Evolutionary conservation across 2,797 vertebrate genomes (phyloP).

Genomic region (Thamnophis elegans): DNA sequence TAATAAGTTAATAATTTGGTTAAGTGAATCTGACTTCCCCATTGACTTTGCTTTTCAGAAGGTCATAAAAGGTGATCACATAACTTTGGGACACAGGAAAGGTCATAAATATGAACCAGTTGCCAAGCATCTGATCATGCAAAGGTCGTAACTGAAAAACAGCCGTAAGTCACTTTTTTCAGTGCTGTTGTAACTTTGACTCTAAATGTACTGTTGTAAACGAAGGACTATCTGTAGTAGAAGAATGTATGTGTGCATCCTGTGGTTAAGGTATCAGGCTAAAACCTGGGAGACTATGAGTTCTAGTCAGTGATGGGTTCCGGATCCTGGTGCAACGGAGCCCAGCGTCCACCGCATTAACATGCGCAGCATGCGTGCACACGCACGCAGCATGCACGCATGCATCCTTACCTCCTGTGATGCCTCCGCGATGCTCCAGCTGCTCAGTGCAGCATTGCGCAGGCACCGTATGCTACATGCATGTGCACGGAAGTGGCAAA

Average conservation of each 20-base stretch:
- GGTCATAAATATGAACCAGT: background rate
- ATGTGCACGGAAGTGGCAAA: too few species aligned
- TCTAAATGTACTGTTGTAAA: too few species aligned
- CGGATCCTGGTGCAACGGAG: too few species aligned
- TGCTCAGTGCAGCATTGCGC: too few species aligned
- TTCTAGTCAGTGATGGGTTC: background rate
- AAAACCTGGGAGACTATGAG: background rate
- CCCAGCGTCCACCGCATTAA: too few species aligned
- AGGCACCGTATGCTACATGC: too few species aligned
- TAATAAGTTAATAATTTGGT: background rate
- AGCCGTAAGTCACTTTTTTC: background rate
- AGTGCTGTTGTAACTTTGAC: background rate
- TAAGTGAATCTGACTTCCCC: background rate
- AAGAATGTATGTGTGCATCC: background rate
- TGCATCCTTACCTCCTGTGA: too few species aligned
- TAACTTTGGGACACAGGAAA: background rate
- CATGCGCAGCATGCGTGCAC: too few species aligned
- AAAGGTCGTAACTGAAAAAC: background rate
- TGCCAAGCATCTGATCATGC: background rate
- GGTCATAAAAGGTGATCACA: background rate
- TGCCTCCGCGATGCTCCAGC: too few species aligned
- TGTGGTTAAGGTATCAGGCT: background rate
- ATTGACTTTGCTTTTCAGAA: background rate
- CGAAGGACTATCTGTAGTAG: background rate
- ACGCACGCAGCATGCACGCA: too few species aligned